A percentile compares a stretch with the other conserved stretches of the same genome.
Evolutionary conservation across 2,797 vertebrate species (phyloP).

Genomic region (Clarias pachynema): DNA sequence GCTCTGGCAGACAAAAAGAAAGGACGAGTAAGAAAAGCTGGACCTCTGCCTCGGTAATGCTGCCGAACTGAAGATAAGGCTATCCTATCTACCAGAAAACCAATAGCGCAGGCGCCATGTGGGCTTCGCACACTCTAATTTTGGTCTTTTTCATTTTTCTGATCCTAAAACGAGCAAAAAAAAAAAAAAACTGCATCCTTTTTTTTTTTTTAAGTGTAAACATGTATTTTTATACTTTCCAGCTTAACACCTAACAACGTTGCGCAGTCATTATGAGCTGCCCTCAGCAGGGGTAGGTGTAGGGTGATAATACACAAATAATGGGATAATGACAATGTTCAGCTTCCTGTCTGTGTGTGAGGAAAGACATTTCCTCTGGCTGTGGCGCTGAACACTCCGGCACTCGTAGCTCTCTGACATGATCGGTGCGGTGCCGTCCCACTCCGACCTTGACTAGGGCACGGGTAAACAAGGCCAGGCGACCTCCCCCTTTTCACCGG

Average conservation of each 20-base stretch:
- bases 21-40: slow-evolving; percentile 7
- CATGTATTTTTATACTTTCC: slow-evolving; percentile 23
- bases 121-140: slow-evolving; percentile 12
- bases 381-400: slow-evolving; percentile 37
- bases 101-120: slow-evolving; percentile 24
- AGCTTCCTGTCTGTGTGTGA: slow-evolving; percentile 51
- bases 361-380: slow-evolving; percentile 55
- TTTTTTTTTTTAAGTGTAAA: not conserved
- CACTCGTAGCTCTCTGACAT: slow-evolving; percentile 37
- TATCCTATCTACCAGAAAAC: slow-evolving; percentile 42
- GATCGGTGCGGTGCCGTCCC: slow-evolving; percentile 43
- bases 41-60: slow-evolving; percentile 35
- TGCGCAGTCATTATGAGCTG: slow-evolving; percentile 28
- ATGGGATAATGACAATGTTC: slow-evolving; percentile 38
- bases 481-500: slow-evolving; percentile 25
- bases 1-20: slow-evolving; percentile 10
- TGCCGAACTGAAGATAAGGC: slow-evolving; percentile 35
- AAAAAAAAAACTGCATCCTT: not conserved
- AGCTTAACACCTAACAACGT: slow-evolving; percentile 21
- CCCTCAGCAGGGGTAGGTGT: slow-evolving; percentile 41
- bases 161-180: not conserved
- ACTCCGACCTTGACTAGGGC: slow-evolving; percentile 46
- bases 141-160: not conserved
- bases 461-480: slow-evolving; percentile 33
- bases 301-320: slow-evolving; percentile 43